phyloP scores from a whole-genome alignment of 1,140 invertebrate genomes.

The Drosophila watanabei region DNA sequence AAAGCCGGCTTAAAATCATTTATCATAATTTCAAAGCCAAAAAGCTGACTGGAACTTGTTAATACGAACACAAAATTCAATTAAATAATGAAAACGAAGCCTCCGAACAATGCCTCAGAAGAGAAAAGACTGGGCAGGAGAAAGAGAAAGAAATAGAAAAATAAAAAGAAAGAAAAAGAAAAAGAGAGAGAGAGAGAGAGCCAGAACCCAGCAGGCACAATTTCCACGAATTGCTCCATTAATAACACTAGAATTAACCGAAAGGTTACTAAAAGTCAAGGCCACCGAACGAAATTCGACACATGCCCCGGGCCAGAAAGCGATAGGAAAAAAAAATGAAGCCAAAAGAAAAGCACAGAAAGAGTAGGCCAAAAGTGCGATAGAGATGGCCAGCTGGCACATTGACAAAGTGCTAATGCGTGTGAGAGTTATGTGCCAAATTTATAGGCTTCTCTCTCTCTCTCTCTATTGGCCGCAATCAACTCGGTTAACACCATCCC shows the following conservation, averaged over 20 bases:
- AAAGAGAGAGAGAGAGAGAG: background rate
- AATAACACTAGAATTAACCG: slow-evolving; percentile 81
- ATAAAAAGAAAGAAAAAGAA: too few relatives aligned
- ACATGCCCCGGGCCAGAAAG: slow-evolving; percentile 48
- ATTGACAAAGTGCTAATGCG: slow-evolving; percentile 76
- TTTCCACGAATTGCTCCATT: slow-evolving; percentile 72
- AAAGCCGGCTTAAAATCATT: slow-evolving; percentile 37
- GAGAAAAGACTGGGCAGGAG: background rate
- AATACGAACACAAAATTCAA: slow-evolving; percentile 64
- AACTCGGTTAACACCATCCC: slow-evolving; percentile 24
- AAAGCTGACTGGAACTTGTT: slow-evolving; percentile 37
- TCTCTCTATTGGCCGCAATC: slow-evolving; percentile 20
- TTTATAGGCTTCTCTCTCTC: slow-evolving; percentile 30
- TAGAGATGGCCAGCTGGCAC: slow-evolving; percentile 35
- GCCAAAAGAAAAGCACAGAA: slow-evolving; percentile 20
- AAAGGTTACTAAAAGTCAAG: slow-evolving; percentile 83
- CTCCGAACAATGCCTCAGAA: slow-evolving; percentile 1
- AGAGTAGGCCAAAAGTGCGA: slow-evolving; percentile 15
- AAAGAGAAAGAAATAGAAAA: background rate
- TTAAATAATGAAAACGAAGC: slow-evolving; percentile 51
- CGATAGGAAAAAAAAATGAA: too few relatives aligned
- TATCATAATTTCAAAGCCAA: slow-evolving; percentile 50
- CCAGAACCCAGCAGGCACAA: slow-evolving; percentile 27
- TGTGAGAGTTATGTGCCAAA: slow-evolving; percentile 63
- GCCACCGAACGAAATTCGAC: slow-evolving; percentile 66